Evolutionary conservation across 2,113 vertebrate genomes (phyloP).

Genomic region (Ailuropoda melanoleuca): DNA sequence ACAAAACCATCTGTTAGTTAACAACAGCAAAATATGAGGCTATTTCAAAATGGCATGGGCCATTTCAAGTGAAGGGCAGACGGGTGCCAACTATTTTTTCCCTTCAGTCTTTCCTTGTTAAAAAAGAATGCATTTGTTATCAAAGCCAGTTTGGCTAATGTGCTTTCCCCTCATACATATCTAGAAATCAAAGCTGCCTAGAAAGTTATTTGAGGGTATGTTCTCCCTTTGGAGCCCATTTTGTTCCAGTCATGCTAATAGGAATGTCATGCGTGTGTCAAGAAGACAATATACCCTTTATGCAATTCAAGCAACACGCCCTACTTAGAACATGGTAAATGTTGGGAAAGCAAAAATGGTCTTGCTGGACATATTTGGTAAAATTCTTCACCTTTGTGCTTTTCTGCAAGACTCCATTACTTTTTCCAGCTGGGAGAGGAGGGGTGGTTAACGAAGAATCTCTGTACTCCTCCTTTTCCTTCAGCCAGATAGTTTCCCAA

Average conservation of each 20-base stretch:
- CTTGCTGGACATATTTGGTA: conserved; percentile 76
- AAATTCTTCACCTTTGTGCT: conserved; percentile 79
- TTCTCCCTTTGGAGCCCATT: conserved; percentile 80
- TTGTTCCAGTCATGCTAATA: conserved; percentile 70
- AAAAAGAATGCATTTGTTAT: conserved; percentile 79
- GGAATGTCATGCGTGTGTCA: conserved; percentile 77
- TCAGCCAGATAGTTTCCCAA: conserved; percentile 78
- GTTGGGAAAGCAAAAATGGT: conserved; percentile 79
- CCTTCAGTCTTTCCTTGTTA: conserved; percentile 65
- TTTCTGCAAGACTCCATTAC: conserved; percentile 59
- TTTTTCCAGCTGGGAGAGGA: conserved; percentile 66
- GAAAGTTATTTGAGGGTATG: conserved; percentile 82
- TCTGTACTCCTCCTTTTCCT: conserved; percentile 58
- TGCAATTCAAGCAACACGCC: conserved; percentile 59
- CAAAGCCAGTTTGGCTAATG: conserved; percentile 84
- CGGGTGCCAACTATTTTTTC: conserved; percentile 70
- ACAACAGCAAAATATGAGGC: conserved; percentile 77
- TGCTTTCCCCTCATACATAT: conserved; percentile 82
- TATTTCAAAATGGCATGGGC: conserved; percentile 73
- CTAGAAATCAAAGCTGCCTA: conserved; percentile 85
- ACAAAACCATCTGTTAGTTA: conserved; percentile 74
- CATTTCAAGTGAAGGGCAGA: conserved; percentile 68
- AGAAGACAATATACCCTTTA: conserved; percentile 81
- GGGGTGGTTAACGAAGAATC: conserved; percentile 74
- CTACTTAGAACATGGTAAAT: conserved; percentile 78